Percentiles rank a stretch among this genome's conserved stretches.
phyloP scores from a whole-genome alignment of 2,797 vertebrate genomes.

The Chrosomus eos region DNA sequence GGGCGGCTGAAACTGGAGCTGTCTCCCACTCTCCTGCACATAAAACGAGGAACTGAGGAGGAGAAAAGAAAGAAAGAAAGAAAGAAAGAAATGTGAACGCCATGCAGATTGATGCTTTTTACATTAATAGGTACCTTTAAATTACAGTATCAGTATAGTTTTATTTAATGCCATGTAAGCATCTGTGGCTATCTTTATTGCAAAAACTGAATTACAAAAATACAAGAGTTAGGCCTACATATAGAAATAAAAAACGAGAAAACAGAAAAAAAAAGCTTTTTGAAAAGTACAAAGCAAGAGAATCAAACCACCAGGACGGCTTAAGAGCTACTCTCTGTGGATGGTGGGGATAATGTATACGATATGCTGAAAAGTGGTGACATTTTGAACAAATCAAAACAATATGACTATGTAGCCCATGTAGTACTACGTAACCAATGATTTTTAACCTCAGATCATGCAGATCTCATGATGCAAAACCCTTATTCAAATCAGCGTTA shows the following conservation, averaged over 20 bases:
- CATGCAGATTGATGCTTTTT: background rate
- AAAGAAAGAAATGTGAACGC: background rate
- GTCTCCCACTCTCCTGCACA: conserved; percentile 82
- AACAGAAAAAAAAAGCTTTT: too few species aligned
- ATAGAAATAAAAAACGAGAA: too few species aligned
- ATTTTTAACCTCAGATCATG: background rate
- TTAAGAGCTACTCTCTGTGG: background rate
- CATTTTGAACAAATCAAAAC: background rate
- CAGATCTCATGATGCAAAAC: background rate
- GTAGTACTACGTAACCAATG: background rate
- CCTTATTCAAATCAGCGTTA: background rate
- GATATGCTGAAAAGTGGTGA: background rate
- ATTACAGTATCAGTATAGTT: too few species aligned
- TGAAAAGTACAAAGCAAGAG: background rate
- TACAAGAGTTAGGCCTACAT: too few species aligned
- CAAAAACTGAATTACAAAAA: too few species aligned
- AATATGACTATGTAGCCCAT: background rate
- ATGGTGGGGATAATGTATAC: background rate
- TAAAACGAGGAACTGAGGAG: conserved; percentile 84
- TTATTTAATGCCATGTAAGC: too few species aligned
- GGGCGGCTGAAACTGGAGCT: conserved; percentile 90
- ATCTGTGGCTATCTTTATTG: too few species aligned
- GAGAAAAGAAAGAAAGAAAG: background rate
- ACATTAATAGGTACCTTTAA: background rate
- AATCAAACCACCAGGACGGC: background rate